phyloP scores from a whole-genome alignment of 2,113 vertebrate species.

The Neogobius melanostomus region DNA sequence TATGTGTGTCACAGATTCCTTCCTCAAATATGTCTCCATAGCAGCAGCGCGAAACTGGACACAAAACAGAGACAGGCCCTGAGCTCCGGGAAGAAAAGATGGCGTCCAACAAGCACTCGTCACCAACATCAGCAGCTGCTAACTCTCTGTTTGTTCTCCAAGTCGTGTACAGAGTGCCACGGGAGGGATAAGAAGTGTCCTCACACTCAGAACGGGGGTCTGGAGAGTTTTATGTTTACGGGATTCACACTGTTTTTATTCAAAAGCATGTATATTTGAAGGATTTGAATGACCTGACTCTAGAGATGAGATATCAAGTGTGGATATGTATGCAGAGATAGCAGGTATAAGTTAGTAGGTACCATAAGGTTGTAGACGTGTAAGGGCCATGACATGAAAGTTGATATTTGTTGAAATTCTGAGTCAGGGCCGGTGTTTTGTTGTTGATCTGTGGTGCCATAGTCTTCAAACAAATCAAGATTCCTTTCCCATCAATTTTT shows the following conservation, averaged over 20 bases:
- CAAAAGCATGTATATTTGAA: not conserved
- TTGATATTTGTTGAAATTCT: no score
- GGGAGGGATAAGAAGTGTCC: not conserved
- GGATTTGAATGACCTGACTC: no score
- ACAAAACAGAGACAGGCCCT: conserved; percentile 37
- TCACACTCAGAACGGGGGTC: not conserved
- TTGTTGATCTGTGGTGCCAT: not conserved
- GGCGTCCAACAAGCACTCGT: conserved; percentile 41
- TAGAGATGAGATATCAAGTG: no score
- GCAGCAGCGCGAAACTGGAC: conserved; percentile 11
- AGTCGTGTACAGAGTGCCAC: not conserved
- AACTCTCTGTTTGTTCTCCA: conserved; percentile 20
- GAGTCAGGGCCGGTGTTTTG: no score
- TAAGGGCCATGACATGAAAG: no score
- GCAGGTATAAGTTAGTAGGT: no score
- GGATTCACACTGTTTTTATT: not conserved
- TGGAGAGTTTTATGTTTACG: not conserved
- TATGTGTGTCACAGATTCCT: conserved; percentile 67
- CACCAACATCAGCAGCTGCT: conserved; percentile 34
- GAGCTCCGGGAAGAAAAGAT: conserved; percentile 9
- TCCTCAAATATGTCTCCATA: conserved; percentile 42
- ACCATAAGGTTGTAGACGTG: no score
- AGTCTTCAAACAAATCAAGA: not conserved
- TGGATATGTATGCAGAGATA: no score
- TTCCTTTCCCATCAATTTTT: not conserved